Evolutionary conservation across 1,140 invertebrate genomes (phyloP).

Genomic region (Phymorhynchus buccinoides): DNA sequence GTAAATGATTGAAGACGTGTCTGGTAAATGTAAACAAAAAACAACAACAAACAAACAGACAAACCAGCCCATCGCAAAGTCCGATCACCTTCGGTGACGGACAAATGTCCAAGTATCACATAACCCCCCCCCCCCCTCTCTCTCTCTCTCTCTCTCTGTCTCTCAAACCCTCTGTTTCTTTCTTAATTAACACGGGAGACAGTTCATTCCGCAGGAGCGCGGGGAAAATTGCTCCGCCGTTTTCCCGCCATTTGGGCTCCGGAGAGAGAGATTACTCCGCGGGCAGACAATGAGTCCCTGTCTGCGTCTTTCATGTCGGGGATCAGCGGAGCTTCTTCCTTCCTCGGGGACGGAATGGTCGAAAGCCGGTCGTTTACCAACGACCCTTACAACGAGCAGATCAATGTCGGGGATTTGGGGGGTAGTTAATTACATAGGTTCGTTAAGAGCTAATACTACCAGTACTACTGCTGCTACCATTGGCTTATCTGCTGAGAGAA

Average conservation of each 20-base stretch:
- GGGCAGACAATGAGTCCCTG: background rate
- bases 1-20: no score
- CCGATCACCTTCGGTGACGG: no score
- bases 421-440: background rate
- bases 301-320: background rate
- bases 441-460: no score
- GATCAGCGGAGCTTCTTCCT: background rate
- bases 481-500: background rate
- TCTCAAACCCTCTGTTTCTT: background rate
- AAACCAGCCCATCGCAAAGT: no score
- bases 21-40: no score
- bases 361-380: background rate
- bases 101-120: no score
- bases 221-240: background rate
- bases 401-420: background rate
- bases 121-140: background rate
- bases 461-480: no score
- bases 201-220: background rate
- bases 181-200: background rate
- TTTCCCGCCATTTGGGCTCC: background rate
- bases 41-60: no score
- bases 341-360: background rate
- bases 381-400: background rate
- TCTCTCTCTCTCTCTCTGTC: background rate
- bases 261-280: background rate